These are phyloP conservation scores for Vombatus ursinus DNA, from an alignment of 2,113 vertebrate genomes.

Conservation along the genomic window DNA sequence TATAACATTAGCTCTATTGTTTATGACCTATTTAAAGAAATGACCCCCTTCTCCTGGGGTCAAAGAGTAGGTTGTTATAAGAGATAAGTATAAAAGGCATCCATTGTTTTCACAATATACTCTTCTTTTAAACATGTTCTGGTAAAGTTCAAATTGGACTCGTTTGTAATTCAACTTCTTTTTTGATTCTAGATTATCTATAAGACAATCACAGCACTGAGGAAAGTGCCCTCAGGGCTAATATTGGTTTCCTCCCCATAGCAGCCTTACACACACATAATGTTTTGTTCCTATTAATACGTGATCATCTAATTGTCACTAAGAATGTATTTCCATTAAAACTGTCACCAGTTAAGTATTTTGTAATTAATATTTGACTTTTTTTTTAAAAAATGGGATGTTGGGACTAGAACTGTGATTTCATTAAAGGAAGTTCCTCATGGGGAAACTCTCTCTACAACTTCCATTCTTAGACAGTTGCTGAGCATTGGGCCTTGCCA, in stretches of 20 bases:
- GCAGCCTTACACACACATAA: not conserved
- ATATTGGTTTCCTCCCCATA: not conserved
- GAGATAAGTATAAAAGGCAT: not conserved
- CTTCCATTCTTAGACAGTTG: not conserved
- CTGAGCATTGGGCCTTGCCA: not conserved
- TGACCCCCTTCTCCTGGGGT: not conserved
- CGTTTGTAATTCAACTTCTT: not conserved
- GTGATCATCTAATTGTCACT: not conserved
- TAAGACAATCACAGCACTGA: not conserved
- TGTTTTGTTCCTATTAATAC: not conserved
- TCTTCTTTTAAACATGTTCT: not conserved
- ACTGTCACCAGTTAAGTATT: not conserved
- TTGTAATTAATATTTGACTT: not conserved
- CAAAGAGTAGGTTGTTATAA: not conserved
- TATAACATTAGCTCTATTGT: not conserved
- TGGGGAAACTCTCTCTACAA: not conserved
- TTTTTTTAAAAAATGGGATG: not conserved
- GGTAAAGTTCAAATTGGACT: not conserved
- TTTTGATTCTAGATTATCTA: not conserved
- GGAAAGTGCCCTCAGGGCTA: not conserved
- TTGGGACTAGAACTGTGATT: not conserved
- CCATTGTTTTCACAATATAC: not conserved
- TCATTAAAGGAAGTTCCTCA: not conserved
- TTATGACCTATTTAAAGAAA: not conserved
- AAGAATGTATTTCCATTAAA: not conserved